A percentile compares a stretch with the other conserved stretches of the same genome.
These are phyloP conservation scores for Muraenolepis orangiensis DNA, from an alignment of 2,797 vertebrate species.

Conservation along the genomic window DNA sequence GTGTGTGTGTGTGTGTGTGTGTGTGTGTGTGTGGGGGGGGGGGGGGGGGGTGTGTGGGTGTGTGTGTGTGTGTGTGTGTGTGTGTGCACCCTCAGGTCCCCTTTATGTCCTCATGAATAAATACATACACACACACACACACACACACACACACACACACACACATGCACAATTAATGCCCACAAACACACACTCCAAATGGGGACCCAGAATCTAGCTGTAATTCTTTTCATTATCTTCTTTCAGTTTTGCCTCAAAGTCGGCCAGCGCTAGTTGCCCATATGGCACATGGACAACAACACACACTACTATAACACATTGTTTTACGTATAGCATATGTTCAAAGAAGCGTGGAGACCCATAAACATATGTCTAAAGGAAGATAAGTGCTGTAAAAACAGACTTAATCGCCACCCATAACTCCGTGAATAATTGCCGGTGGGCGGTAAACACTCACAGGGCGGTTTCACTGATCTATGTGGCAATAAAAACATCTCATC, in stretches of 20 bases:
- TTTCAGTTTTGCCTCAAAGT: neutral
- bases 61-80: constrained; percentile 6
- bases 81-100: neutral
- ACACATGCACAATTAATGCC: neutral
- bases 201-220: neutral
- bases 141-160: neutral
- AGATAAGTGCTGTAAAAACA: neutral
- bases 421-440: constrained; percentile 21
- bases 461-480: constrained; percentile 38
- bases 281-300: neutral
- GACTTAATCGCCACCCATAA: constrained; percentile 12
- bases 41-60: too few relatives aligned
- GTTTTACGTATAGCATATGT: neutral
- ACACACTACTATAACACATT: neutral
- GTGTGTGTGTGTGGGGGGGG: constrained; percentile 1
- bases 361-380: neutral
- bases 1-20: constrained; percentile 7
- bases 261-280: neutral
- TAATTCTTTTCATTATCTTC: neutral
- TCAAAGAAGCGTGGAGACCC: neutral
- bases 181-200: neutral
- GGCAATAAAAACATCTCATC: constrained; percentile 50
- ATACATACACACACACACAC: constrained; percentile 13
- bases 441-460: constrained; percentile 43
- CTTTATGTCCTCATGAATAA: constrained; percentile 15